Conservation (phyloP, 2,797 vertebrate species). For the Apodemus agrarius region DNA sequence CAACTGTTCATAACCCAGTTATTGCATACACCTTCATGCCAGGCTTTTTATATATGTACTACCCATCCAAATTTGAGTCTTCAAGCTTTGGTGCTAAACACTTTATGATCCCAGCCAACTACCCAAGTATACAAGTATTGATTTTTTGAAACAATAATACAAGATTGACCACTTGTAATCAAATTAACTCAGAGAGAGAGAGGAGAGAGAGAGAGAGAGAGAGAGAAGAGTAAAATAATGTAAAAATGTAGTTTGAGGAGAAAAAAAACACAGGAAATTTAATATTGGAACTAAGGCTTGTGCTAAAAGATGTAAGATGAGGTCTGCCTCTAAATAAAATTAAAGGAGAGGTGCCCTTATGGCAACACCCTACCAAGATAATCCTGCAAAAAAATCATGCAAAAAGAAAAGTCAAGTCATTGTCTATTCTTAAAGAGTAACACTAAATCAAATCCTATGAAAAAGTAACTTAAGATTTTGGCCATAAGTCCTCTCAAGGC, state of each 20-base stretch:
- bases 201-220: background rate
- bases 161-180: background rate
- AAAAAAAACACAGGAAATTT: background rate
- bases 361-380: background rate
- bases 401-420: background rate
- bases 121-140: too few species aligned
- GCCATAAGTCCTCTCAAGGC: background rate
- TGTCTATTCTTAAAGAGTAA: background rate
- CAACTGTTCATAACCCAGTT: background rate
- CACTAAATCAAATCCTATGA: background rate
- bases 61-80: background rate
- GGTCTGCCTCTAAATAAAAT: background rate
- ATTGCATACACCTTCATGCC: too few species aligned
- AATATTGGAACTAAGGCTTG: background rate
- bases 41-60: background rate
- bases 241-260: background rate
- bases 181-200: background rate
- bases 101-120: background rate
- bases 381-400: background rate
- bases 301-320: background rate
- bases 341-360: background rate
- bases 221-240: too few species aligned
- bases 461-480: background rate
- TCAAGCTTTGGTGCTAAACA: too few species aligned
- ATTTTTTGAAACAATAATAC: background rate